Conservation (phyloP, 2,888 invertebrate species). For the Ectemnius cavifrons region DNA sequence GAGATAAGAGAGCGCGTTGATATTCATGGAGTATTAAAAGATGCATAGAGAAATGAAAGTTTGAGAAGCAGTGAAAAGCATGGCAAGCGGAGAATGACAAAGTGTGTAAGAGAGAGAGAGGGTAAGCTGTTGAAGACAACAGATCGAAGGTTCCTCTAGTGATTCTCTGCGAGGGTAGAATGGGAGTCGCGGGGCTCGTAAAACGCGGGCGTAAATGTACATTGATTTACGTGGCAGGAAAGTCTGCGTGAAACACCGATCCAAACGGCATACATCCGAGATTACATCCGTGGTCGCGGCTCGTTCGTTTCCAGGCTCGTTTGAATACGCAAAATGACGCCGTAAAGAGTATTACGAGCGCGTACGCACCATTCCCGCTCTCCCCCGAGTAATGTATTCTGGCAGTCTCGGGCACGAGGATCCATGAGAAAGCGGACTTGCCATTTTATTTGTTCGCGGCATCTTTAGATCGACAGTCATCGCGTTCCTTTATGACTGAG, state of each 20-base stretch:
- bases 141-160: background rate
- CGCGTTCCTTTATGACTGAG: background rate
- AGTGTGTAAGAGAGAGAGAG: background rate
- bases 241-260: constrained; percentile 17
- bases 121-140: constrained; percentile 5
- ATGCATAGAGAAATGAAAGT: constrained; percentile 54
- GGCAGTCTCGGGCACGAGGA: background rate
- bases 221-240: constrained; percentile 36
- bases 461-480: constrained; percentile 10
- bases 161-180: background rate
- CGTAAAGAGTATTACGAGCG: constrained; percentile 19
- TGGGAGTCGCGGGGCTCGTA: constrained; percentile 20
- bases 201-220: constrained; percentile 31
- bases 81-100: background rate
- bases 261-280: constrained; percentile 11
- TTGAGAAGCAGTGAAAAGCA: constrained; percentile 35
- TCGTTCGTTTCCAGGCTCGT: constrained; percentile 6
- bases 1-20: constrained; percentile 19
- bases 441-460: constrained; percentile 9
- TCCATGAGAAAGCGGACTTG: constrained; percentile 9
- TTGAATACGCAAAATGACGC: constrained; percentile 19
- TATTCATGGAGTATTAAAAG: constrained; percentile 31
- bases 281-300: constrained; percentile 9
- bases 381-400: background rate
- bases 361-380: background rate